Percentiles rank a stretch among this genome's conserved stretches.
phyloP scores from a whole-genome alignment of 2,113 vertebrate species.

The Mustela lutreola region DNA sequence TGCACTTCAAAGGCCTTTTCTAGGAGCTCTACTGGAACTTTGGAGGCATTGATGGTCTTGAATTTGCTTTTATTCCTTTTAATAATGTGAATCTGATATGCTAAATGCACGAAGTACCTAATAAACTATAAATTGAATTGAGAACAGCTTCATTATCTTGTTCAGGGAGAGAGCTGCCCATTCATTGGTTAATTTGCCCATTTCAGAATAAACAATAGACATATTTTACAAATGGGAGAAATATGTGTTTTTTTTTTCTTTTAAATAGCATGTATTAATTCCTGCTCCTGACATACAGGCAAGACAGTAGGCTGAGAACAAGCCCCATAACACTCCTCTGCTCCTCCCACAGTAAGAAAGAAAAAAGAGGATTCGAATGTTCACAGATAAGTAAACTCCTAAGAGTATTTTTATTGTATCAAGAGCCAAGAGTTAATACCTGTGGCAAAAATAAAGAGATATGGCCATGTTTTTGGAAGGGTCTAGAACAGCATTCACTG shows the following conservation, averaged over 20 bases:
- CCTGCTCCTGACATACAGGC: not conserved
- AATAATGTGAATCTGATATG: not conserved
- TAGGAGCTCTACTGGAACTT: not conserved
- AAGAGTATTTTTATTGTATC: not conserved
- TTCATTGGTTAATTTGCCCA: not conserved
- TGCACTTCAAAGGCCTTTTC: constrained; percentile 22
- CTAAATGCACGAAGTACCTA: not conserved
- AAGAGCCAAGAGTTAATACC: not conserved
- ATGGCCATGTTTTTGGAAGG: not conserved
- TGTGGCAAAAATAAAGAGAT: not conserved
- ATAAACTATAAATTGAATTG: constrained; percentile 16
- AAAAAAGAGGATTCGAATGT: not conserved
- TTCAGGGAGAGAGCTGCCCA: not conserved
- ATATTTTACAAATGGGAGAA: not conserved
- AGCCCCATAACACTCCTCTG: not conserved
- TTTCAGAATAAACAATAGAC: constrained; percentile 21
- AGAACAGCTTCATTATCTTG: constrained; percentile 56
- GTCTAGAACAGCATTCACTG: not conserved
- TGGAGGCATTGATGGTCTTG: not conserved
- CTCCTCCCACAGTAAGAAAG: not conserved
- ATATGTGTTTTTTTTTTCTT: not conserved
- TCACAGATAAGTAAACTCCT: not conserved
- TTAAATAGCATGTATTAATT: not conserved
- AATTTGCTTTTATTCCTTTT: constrained; percentile 45
- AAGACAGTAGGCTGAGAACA: not conserved